Evolutionary conservation across 2,888 invertebrate genomes (phyloP), one percentile per base, ranked within the genome.

Genomic region (Protophormia terraenovae): DNA sequence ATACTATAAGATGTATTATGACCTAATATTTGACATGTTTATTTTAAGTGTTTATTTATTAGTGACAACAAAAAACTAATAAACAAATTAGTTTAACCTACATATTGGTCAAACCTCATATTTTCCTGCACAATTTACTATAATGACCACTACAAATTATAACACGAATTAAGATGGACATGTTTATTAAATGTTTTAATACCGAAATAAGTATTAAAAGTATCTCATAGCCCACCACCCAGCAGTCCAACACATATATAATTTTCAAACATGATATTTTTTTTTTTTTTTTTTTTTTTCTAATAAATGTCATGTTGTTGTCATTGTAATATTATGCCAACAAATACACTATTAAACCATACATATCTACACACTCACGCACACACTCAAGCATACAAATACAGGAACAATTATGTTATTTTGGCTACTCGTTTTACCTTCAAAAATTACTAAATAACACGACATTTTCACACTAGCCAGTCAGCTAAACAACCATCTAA

Each of bases 81-180:
- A 85, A 85, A 78, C 69, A 85, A 85, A 82, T 85, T 78, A 78
- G 75, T 75, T 82, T 82, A 69, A 64, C 85, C 78, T 47, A 82
- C 14, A 82, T 82, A 71, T 78, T 75, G 69, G 75, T 41, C 82
- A 66, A 78, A 69, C 69, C 73, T 32, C 73, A 73, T 38, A 67
- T 85, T 85, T 85, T 41, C 75, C 69, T 64, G 66, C 81, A 78
- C 73, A 85, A 82, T 82, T 85, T 71, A 75, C 69, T 41, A 53
- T 84, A 86, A 86, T 86, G 80, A 41, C 86, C 79, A 83, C 83
- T 73, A 86, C 82, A 84, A 86, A 86, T 86, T 84, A 83, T 78
- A 77, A 53, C 84, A 78, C 73, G 80, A 86, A 85, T 85, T 86
- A 85, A 86, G 79, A 77, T 62, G 77, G 83, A 86, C 86, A 86